Conservation (phyloP, 2,797 vertebrate genomes). For the Sebastes wilsoni region DNA sequence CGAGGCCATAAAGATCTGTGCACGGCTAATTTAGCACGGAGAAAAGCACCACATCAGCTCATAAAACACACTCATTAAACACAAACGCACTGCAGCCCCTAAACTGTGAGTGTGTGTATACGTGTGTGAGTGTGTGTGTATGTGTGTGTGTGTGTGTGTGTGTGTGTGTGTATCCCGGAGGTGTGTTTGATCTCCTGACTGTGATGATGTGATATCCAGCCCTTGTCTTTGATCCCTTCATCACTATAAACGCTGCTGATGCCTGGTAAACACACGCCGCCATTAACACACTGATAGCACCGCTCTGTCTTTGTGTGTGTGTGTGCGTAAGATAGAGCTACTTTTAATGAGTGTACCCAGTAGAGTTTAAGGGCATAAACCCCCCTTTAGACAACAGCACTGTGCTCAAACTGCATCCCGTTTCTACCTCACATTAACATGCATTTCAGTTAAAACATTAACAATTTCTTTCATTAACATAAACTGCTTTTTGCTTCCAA, state of each 20-base stretch:
- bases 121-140: slow-evolving; percentile 1
- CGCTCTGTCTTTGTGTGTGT: neutral
- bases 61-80: slow-evolving; percentile 54
- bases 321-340: slow-evolving; percentile 3
- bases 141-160: slow-evolving; percentile 9
- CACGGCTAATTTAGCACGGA: slow-evolving; percentile 45
- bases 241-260: slow-evolving; percentile 63
- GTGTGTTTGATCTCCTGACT: slow-evolving; percentile 74
- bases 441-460: neutral
- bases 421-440: neutral
- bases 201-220: slow-evolving; percentile 72
- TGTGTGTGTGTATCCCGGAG: slow-evolving; percentile 46
- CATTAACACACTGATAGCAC: slow-evolving; percentile 46
- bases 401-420: neutral
- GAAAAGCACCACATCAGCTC: slow-evolving; percentile 26
- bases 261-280: slow-evolving; percentile 56
- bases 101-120: neutral
- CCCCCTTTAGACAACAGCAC: neutral
- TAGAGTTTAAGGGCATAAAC: slow-evolving; percentile 24
- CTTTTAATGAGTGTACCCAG: slow-evolving; percentile 41
- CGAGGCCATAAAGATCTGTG: slow-evolving; percentile 24
- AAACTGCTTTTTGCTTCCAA: neutral
- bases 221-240: slow-evolving; percentile 70
- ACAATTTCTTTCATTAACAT: neutral
- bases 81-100: slow-evolving; percentile 13